phyloP scores from a whole-genome alignment of 2,888 invertebrate genomes.

The Anoplius nigerrimus region DNA sequence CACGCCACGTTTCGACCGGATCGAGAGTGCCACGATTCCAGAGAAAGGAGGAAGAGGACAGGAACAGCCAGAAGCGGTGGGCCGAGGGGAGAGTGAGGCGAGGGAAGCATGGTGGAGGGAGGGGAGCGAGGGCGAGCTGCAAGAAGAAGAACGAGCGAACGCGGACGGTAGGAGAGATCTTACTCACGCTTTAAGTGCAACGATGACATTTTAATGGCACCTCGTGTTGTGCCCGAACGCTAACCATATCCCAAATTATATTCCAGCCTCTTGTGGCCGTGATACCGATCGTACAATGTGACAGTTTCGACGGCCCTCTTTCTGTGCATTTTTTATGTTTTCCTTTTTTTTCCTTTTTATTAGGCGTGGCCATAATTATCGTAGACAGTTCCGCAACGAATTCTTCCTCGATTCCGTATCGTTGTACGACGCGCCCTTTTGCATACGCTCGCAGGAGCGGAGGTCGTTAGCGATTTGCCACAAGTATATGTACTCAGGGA shows the following conservation, averaged over 20 bases:
- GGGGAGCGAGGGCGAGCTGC: constrained; percentile 4
- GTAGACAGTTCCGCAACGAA: too few relatives aligned
- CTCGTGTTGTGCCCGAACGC: constrained; percentile 13
- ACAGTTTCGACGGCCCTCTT: too few relatives aligned
- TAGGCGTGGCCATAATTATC: too few relatives aligned
- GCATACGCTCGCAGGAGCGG: too few relatives aligned
- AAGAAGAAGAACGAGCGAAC: not conserved
- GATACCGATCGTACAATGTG: not conserved
- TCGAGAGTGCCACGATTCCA: constrained; percentile 41
- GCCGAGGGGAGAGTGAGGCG: not conserved
- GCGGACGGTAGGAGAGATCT: constrained; percentile 24
- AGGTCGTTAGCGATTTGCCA: too few relatives aligned
- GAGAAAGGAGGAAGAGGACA: constrained; percentile 27
- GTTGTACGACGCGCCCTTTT: too few relatives aligned
- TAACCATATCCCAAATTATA: constrained; percentile 6
- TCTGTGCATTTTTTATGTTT: not conserved
- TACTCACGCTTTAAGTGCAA: constrained; percentile 36
- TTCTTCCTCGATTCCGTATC: too few relatives aligned
- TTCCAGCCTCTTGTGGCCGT: constrained; percentile 2
- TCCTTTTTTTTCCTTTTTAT: too few relatives aligned
- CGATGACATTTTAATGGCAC: constrained; percentile 39
- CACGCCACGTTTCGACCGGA: constrained; percentile 60
- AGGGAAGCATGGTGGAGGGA: constrained; percentile 4
- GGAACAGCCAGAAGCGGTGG: constrained; percentile 1
- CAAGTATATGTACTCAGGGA: not conserved